These are phyloP conservation scores for Lysandra coridon DNA, from an alignment of 2,888 invertebrate genomes.

Conservation along the genomic window DNA sequence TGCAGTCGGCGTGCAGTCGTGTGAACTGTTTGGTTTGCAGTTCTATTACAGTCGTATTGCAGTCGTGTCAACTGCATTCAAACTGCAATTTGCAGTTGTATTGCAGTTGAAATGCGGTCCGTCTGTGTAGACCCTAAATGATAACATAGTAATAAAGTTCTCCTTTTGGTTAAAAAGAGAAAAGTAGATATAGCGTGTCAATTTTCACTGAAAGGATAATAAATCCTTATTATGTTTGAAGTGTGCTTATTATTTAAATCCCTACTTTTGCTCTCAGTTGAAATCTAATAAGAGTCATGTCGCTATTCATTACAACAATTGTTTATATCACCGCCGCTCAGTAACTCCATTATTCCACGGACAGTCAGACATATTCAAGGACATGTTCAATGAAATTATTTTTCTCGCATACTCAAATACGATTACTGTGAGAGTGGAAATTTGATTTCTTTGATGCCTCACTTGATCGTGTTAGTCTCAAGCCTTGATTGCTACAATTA, in stretches of 20 bases:
- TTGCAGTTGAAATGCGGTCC: no score
- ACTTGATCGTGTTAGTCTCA: neutral
- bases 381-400: slow-evolving; percentile 2
- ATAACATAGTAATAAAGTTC: no score
- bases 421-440: neutral
- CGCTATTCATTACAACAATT: neutral
- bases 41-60: no score
- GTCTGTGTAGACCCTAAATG: no score
- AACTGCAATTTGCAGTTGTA: no score
- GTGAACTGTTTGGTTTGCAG: no score
- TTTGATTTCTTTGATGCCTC: neutral
- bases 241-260: neutral
- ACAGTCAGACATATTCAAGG: slow-evolving; percentile 1
- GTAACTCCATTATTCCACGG: neutral
- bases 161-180: no score
- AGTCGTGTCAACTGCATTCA: no score
- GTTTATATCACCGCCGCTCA: neutral
- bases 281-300: slow-evolving; percentile 7
- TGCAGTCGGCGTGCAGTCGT: no score
- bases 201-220: no score
- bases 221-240: no score
- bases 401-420: slow-evolving; percentile 1
- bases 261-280: neutral
- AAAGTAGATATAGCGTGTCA: no score
- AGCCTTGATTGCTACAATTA: neutral